Evolutionary conservation across 2,797 vertebrate species (phyloP).

Genomic region (Falco cherrug): DNA sequence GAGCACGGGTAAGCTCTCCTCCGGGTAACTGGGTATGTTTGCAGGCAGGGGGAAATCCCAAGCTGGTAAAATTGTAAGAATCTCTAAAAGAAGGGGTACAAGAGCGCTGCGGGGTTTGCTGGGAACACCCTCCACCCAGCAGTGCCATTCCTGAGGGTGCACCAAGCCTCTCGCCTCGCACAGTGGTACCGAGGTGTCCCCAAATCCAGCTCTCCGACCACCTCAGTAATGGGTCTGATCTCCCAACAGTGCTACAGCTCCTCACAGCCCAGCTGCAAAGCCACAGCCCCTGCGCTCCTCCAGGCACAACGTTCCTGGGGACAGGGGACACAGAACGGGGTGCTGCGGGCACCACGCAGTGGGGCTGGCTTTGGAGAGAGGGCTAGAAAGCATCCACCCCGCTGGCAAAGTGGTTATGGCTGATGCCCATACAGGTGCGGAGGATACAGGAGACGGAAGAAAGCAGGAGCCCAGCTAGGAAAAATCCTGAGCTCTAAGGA

Average conservation of each 20-base stretch:
- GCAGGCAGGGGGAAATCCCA: background rate
- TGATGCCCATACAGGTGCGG: conserved; percentile 40
- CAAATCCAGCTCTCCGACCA: background rate
- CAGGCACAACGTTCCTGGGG: background rate
- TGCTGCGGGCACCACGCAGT: background rate
- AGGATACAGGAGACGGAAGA: background rate
- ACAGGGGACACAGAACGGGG: accelerated
- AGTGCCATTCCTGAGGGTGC: background rate
- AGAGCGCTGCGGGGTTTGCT: background rate
- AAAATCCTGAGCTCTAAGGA: background rate
- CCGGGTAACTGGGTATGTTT: background rate
- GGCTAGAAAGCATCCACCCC: background rate
- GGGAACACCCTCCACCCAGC: background rate
- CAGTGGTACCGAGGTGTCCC: background rate
- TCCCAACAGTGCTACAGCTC: background rate
- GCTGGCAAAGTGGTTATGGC: conserved; percentile 73
- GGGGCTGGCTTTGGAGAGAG: background rate
- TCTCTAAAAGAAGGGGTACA: background rate
- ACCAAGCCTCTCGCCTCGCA: background rate
- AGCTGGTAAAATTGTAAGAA: background rate
- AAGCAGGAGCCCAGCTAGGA: background rate
- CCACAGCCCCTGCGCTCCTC: background rate
- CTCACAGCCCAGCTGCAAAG: background rate
- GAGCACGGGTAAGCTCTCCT: background rate
- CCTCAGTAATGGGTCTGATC: background rate